Evolutionary conservation across 2,113 vertebrate genomes (phyloP).

Genomic region (Megaleporinus macrocephalus): DNA sequence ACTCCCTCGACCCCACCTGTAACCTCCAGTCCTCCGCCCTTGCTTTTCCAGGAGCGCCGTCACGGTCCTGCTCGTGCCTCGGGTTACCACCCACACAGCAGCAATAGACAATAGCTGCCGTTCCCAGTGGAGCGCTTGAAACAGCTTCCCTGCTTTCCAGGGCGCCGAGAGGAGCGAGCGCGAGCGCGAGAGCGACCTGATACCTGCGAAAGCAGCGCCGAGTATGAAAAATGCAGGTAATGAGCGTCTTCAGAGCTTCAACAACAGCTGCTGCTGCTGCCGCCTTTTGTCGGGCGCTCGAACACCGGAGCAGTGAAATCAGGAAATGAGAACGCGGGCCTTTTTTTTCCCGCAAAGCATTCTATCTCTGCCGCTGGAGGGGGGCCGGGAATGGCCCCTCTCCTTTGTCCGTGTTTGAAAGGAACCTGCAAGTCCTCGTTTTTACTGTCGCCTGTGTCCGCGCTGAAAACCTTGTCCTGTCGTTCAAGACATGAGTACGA

Average conservation of each 20-base stretch:
- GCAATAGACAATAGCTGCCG: slow-evolving; percentile 29
- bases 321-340: slow-evolving; percentile 17
- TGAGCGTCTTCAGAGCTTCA: slow-evolving; percentile 19
- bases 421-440: slow-evolving; percentile 9
- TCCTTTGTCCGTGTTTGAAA: slow-evolving; percentile 37
- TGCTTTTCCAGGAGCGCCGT: slow-evolving; percentile 53
- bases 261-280: slow-evolving; percentile 19
- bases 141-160: not conserved
- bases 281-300: slow-evolving; percentile 32
- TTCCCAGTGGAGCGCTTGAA: slow-evolving; percentile 1
- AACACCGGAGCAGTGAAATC: slow-evolving; percentile 15
- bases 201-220: slow-evolving; percentile 36
- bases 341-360: slow-evolving; percentile 8
- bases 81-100: slow-evolving; percentile 18
- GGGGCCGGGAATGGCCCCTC: slow-evolving; percentile 7
- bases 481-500: not conserved
- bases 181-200: not conserved
- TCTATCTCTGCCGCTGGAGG: slow-evolving; percentile 33
- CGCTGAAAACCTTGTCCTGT: slow-evolving; percentile 22
- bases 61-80: slow-evolving; percentile 29
- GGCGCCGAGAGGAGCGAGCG: too few species aligned
- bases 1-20: not conserved
- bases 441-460: not conserved
- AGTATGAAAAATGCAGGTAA: slow-evolving; percentile 33
- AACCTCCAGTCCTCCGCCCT: not conserved